A percentile compares a stretch with the other conserved stretches of the same genome.
phyloP scores from a whole-genome alignment of 2,888 invertebrate species.

The Lasioglossum vierecki region DNA sequence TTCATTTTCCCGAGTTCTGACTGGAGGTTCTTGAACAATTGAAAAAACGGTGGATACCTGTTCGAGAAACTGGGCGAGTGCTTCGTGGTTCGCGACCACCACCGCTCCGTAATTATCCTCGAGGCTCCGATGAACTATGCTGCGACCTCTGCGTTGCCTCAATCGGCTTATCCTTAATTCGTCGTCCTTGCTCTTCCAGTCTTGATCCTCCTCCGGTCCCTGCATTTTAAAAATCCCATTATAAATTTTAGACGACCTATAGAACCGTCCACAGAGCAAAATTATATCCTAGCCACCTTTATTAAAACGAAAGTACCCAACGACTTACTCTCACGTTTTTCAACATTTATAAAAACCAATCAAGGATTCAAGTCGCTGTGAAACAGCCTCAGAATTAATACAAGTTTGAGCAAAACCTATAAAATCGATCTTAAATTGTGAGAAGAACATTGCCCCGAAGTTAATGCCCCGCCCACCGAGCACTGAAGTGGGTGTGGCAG shows the following conservation, averaged over 20 bases:
- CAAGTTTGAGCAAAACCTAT: neutral
- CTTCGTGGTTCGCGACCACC: slow-evolving; percentile 95
- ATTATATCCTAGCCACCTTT: slow-evolving; percentile 26
- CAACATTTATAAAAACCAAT: too few relatives aligned
- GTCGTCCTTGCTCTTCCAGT: slow-evolving; percentile 84
- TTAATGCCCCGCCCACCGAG: neutral
- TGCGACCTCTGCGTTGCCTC: slow-evolving; percentile 91
- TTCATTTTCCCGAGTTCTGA: too few relatives aligned
- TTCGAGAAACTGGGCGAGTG: slow-evolving; percentile 94
- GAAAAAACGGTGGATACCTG: slow-evolving; percentile 86
- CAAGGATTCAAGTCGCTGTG: too few relatives aligned
- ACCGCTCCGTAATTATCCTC: slow-evolving; percentile 96
- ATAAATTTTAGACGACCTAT: slow-evolving; percentile 31
- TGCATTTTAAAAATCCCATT: slow-evolving; percentile 66
- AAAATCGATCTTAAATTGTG: neutral
- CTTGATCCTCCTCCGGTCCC: slow-evolving; percentile 85
- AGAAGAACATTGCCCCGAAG: neutral
- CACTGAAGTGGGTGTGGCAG: neutral
- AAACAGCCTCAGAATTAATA: neutral
- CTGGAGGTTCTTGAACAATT: neutral
- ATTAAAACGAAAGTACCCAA: slow-evolving; percentile 21
- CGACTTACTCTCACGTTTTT: neutral
- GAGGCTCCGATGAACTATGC: slow-evolving; percentile 93
- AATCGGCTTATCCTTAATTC: slow-evolving; percentile 85
- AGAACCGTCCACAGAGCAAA: slow-evolving; percentile 19